phyloP scores from a whole-genome alignment of 2,797 vertebrate genomes.

The Tadarida brasiliensis region DNA sequence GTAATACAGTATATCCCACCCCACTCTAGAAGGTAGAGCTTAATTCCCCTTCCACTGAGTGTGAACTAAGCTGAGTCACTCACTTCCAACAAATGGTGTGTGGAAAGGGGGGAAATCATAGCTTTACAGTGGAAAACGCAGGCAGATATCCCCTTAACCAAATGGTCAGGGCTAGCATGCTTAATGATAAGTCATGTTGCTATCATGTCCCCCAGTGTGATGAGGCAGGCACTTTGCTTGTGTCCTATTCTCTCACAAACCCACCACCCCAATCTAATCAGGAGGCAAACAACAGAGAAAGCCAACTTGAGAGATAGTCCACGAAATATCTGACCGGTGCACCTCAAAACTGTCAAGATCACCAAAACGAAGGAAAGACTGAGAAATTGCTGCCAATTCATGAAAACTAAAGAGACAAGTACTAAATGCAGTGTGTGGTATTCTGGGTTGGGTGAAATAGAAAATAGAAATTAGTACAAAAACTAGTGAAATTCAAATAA shows the following conservation, averaged over 20 bases:
- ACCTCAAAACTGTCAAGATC: not conserved
- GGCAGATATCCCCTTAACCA: not conserved
- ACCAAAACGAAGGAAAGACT: not conserved
- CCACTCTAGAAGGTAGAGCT: not conserved
- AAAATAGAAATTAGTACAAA: not conserved
- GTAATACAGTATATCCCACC: not conserved
- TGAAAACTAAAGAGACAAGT: not conserved
- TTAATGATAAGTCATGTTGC: not conserved
- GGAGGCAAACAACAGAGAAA: constrained; percentile 4
- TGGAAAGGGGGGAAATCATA: not conserved
- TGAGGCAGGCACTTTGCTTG: not conserved
- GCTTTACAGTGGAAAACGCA: not conserved
- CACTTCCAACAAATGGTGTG: not conserved
- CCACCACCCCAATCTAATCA: not conserved
- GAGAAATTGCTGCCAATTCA: not conserved
- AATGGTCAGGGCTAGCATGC: not conserved
- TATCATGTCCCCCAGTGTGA: not conserved
- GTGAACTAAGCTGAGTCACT: not conserved
- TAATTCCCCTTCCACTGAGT: not conserved
- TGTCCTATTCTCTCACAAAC: not conserved
- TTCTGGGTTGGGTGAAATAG: not conserved
- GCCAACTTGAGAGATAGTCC: not conserved
- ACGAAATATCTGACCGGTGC: not conserved
- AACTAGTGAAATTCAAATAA: not conserved
- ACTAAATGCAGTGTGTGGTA: not conserved